These are phyloP conservation scores for Aphelocoma californica DNA, from an alignment of 2,797 vertebrate species.

Conservation along the genomic window DNA sequence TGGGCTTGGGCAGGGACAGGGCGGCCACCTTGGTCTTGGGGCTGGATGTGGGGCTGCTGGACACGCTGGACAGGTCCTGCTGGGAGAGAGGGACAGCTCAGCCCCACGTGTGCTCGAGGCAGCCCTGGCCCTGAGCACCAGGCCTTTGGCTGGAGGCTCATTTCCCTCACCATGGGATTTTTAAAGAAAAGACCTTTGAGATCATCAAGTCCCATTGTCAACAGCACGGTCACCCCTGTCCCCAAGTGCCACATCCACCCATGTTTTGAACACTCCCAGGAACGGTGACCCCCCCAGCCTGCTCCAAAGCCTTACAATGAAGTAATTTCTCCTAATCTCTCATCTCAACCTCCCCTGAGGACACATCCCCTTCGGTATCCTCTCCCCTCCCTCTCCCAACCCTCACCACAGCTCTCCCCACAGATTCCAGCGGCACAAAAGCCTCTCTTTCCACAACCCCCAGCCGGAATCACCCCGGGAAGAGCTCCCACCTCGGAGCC, in stretches of 20 bases:
- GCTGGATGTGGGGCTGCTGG: constrained; percentile 95
- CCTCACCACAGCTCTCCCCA: not conserved
- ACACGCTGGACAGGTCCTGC: constrained; percentile 95
- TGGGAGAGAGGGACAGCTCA: not conserved
- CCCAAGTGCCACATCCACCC: not conserved
- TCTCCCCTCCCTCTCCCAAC: not conserved
- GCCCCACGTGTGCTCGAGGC: not conserved
- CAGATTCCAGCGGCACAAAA: fast-evolving
- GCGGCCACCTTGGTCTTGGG: constrained; percentile 90
- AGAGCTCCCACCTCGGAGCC: constrained; percentile 86
- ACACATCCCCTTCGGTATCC: fast-evolving
- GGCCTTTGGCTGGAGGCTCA: not conserved
- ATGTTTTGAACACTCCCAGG: not conserved
- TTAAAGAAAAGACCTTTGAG: not conserved
- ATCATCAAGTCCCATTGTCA: not conserved
- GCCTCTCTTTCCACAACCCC: fast-evolving
- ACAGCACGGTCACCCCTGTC: not conserved
- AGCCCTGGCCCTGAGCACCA: not conserved
- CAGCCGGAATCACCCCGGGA: too few species aligned
- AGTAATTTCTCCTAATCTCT: not conserved
- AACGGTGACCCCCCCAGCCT: not conserved
- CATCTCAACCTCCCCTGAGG: too few species aligned
- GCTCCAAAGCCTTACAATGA: not conserved
- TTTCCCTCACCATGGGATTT: fast-evolving
- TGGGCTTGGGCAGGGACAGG: constrained; percentile 87